These are phyloP conservation scores for Pelobates fuscus DNA, from an alignment of 2,113 vertebrate genomes.

Conservation along the genomic window DNA sequence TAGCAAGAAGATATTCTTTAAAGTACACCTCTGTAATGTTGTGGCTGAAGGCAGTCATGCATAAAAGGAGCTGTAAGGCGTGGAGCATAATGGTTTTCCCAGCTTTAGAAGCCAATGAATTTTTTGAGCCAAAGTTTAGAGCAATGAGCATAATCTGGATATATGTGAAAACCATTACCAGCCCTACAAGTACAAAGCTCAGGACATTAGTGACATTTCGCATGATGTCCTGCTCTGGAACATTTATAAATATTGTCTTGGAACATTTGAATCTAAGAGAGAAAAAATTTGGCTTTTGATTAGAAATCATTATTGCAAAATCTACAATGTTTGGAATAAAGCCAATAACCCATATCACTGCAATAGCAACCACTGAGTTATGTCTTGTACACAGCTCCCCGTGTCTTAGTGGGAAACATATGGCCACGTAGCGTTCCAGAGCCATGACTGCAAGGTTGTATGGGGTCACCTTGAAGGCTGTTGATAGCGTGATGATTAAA, in stretches of 20 bases:
- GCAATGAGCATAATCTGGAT: background rate
- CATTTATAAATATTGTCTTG: background rate
- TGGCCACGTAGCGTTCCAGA: slow-evolving; percentile 27
- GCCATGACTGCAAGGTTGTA: slow-evolving; percentile 23
- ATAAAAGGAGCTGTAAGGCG: background rate
- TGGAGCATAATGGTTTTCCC: slow-evolving; percentile 23
- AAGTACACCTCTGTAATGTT: background rate
- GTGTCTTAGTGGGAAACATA: slow-evolving; percentile 8
- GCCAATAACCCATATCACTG: background rate
- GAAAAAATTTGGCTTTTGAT: background rate
- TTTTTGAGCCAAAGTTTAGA: background rate
- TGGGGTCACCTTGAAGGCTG: slow-evolving; percentile 2
- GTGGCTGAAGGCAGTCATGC: slow-evolving; percentile 1
- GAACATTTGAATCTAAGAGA: background rate
- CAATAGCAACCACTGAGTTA: background rate
- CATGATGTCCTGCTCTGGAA: background rate
- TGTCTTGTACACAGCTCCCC: background rate
- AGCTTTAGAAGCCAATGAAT: background rate
- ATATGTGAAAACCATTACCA: slow-evolving; percentile 12
- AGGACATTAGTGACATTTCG: background rate
- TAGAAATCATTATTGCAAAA: background rate
- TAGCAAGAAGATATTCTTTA: background rate
- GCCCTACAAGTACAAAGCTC: background rate
- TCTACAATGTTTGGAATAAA: slow-evolving; percentile 2
- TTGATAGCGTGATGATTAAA: background rate